Percentiles rank a stretch among this genome's conserved stretches.
phyloP scores from a whole-genome alignment of 2,888 invertebrate genomes.

The Thymelicus lineola region DNA sequence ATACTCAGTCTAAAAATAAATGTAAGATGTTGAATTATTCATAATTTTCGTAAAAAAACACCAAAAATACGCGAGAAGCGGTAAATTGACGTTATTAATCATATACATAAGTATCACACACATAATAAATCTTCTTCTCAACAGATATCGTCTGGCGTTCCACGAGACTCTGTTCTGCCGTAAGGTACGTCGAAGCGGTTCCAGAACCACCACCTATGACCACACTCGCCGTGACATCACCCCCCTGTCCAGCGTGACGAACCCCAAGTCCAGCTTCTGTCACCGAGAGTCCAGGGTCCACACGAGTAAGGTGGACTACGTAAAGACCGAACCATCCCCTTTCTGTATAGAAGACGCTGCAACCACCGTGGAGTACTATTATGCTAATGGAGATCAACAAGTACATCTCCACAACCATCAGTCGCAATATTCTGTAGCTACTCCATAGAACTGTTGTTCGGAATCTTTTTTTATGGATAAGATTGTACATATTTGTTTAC shows the following conservation, averaged over 20 bases:
- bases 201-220: conserved; percentile 74
- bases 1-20: too few species aligned
- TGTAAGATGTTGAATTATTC: too few species aligned
- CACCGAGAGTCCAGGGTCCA: conserved; percentile 63
- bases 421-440: conserved; percentile 17
- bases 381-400: conserved; percentile 38
- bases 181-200: conserved; percentile 66
- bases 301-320: conserved; percentile 66
- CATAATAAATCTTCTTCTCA: neutral
- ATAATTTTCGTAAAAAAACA: too few species aligned
- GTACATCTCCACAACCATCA: conserved; percentile 16
- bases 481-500: too few species aligned
- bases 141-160: conserved; percentile 91
- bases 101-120: too few species aligned
- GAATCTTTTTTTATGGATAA: too few species aligned
- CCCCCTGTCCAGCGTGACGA: conserved; percentile 52
- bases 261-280: conserved; percentile 55
- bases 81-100: too few species aligned
- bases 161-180: conserved; percentile 89
- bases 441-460: neutral
- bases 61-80: too few species aligned
- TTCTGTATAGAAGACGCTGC: conserved; percentile 54
- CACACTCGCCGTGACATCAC: conserved; percentile 83
- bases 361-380: conserved; percentile 45
- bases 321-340: conserved; percentile 65